These are phyloP conservation scores for Myotis vivesi DNA, from an alignment of 2,797 vertebrate species.

Conservation along the genomic window DNA sequence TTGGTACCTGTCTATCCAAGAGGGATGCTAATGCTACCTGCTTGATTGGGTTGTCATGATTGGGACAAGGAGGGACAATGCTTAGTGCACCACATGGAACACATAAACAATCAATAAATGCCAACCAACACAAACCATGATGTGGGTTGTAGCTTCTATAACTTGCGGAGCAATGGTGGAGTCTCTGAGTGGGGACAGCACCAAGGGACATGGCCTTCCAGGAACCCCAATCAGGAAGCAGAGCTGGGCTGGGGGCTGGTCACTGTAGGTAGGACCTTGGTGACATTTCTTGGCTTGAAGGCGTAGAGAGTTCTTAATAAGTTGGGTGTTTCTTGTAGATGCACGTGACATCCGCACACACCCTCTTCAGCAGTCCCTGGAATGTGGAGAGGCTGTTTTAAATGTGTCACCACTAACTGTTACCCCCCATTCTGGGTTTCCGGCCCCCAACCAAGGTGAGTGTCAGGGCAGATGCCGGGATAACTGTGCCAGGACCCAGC, in stretches of 20 bases:
- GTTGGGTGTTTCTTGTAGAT: background rate
- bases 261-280: background rate
- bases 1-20: background rate
- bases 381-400: constrained; percentile 53
- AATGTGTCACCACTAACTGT: background rate
- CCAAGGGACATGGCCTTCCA: background rate
- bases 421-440: background rate
- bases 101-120: background rate
- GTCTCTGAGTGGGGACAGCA: background rate
- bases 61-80: background rate
- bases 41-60: background rate
- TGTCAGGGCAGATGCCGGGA: background rate
- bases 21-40: background rate
- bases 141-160: background rate
- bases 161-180: background rate
- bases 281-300: background rate
- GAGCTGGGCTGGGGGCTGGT: background rate
- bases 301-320: background rate
- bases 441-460: background rate
- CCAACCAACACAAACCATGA: background rate
- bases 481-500: background rate
- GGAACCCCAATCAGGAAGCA: background rate
- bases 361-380: constrained; percentile 9
- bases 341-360: rapidly evolving
- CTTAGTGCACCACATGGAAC: background rate